Evolutionary conservation across 2,797 vertebrate genomes (phyloP).

Genomic region (Serranus cabrilla): DNA sequence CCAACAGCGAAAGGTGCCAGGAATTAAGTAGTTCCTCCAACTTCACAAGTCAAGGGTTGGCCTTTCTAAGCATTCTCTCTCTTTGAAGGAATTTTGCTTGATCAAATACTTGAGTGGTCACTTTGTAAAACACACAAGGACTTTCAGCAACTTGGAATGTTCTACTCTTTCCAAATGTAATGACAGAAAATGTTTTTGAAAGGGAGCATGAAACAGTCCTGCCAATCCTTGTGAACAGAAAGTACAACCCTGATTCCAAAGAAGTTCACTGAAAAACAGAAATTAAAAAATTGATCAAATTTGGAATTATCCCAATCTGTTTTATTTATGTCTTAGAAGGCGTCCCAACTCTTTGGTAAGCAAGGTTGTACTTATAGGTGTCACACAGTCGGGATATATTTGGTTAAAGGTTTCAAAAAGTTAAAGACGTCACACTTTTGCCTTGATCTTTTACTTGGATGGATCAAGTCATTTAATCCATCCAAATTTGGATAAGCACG

Average conservation of each 20-base stretch:
- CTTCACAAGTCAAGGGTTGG: neutral
- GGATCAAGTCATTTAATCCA: slow-evolving; percentile 33
- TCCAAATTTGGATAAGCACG: slow-evolving; percentile 18
- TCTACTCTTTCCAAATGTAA: neutral
- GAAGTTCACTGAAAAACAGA: no score
- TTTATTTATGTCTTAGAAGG: no score
- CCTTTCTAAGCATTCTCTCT: neutral
- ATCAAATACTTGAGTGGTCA: neutral
- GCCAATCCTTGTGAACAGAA: no score
- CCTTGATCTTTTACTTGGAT: slow-evolving; percentile 1
- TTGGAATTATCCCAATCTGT: no score
- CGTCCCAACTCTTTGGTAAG: no score
- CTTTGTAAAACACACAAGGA: neutral
- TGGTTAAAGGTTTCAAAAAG: neutral
- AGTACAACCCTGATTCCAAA: no score
- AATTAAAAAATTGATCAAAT: no score
- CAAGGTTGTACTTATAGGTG: neutral
- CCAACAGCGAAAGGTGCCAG: neutral
- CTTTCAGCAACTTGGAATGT: neutral
- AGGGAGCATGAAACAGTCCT: no score
- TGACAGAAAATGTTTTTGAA: neutral
- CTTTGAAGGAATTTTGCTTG: neutral
- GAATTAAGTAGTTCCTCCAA: neutral
- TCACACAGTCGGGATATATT: neutral
- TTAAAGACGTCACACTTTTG: neutral